Evolutionary conservation across 2,797 vertebrate species (phyloP).

Genomic region (Enoplosus armatus): DNA sequence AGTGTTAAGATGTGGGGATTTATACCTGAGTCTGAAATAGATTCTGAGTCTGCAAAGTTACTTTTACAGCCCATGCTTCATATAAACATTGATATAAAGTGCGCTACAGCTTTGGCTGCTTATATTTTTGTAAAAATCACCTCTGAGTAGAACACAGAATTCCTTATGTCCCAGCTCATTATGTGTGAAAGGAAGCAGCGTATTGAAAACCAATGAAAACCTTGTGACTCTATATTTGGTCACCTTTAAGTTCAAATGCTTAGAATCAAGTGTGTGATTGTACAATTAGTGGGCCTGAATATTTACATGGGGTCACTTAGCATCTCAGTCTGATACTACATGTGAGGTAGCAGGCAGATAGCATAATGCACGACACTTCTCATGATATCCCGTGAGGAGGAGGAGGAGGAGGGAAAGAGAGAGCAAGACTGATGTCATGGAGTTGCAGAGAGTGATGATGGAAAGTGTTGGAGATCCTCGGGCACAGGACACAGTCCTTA

Average conservation of each 20-base stretch:
- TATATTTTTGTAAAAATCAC: constrained; percentile 14
- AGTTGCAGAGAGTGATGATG: background rate
- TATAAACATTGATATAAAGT: constrained; percentile 22
- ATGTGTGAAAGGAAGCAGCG: constrained; percentile 36
- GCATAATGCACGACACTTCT: background rate
- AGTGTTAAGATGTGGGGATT: constrained; percentile 1
- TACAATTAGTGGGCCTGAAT: background rate
- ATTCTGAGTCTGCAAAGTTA: background rate
- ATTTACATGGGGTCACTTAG: background rate
- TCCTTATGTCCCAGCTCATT: constrained; percentile 36
- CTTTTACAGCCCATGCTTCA: constrained; percentile 2
- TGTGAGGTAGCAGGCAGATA: background rate
- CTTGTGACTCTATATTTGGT: background rate
- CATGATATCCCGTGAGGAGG: background rate
- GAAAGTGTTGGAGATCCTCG: constrained; percentile 19
- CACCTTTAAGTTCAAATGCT: background rate
- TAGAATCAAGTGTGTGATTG: background rate
- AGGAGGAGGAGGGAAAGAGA: background rate
- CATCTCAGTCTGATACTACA: background rate
- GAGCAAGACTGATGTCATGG: constrained; percentile 11
- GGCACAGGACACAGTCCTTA: background rate
- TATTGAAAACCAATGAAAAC: constrained; percentile 5
- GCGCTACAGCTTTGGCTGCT: background rate
- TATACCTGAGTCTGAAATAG: constrained; percentile 9
- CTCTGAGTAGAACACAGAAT: constrained; percentile 26